Evolutionary conservation across 2,888 invertebrate genomes (phyloP).

Genomic region (Stratiomys singularior): DNA sequence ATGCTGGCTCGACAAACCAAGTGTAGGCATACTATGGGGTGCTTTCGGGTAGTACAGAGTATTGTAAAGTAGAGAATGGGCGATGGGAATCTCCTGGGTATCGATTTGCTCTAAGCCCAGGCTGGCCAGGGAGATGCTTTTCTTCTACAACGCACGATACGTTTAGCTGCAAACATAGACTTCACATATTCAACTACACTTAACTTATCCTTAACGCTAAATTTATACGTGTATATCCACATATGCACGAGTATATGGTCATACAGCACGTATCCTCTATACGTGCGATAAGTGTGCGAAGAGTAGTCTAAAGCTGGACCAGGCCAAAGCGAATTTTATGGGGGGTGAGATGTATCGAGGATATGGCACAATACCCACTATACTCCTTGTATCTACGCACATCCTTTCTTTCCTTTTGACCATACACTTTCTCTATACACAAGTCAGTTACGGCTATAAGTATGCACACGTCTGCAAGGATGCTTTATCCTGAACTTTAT

Average conservation of each 20-base stretch:
- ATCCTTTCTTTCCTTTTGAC: constrained; percentile 47
- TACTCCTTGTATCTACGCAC: constrained; percentile 38
- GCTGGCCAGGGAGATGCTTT: constrained; percentile 54
- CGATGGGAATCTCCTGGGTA: constrained; percentile 55
- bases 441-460: constrained; percentile 10
- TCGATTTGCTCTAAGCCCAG: constrained; percentile 53
- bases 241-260: constrained; percentile 42
- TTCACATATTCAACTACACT: constrained; percentile 45
- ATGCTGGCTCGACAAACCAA: constrained; percentile 18
- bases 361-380: constrained; percentile 18
- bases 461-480: constrained; percentile 27
- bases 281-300: constrained; percentile 36
- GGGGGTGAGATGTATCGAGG: constrained; percentile 18
- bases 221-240: constrained; percentile 45
- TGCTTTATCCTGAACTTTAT: constrained; percentile 41
- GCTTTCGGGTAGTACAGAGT: constrained; percentile 18
- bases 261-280: background rate
- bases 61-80: constrained; percentile 29
- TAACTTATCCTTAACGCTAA: constrained; percentile 46
- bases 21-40: constrained; percentile 8
- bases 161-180: constrained; percentile 32
- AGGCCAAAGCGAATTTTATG: background rate
- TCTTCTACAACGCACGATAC: constrained; percentile 52
- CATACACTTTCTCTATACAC: constrained; percentile 29
- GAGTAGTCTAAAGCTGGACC: constrained; percentile 22